Percentiles rank a stretch among this genome's conserved stretches.
These are phyloP conservation scores for Penaeus indicus DNA, from an alignment of 1,140 invertebrate genomes.

Conservation along the genomic window DNA sequence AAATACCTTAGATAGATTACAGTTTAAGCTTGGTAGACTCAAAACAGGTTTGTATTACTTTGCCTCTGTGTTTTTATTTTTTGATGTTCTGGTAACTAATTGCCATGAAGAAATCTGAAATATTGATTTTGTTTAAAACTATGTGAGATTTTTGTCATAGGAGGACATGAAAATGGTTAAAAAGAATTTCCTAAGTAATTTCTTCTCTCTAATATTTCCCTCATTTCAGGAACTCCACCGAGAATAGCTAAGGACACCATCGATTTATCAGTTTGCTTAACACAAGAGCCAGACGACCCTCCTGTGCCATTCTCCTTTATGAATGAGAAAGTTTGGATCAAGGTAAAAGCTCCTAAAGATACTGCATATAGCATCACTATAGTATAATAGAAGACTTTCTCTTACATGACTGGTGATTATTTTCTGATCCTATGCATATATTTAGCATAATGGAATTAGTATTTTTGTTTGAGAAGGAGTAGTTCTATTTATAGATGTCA, in stretches of 20 bases:
- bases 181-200: too few species aligned
- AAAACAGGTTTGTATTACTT: constrained; percentile 80
- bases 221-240: constrained; percentile 84
- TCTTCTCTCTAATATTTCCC: background rate
- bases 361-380: constrained; percentile 48
- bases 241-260: constrained; percentile 82
- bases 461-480: background rate
- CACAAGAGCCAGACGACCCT: constrained; percentile 77
- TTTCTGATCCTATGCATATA: background rate
- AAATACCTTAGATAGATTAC: constrained; percentile 79
- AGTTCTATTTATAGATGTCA: background rate
- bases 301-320: constrained; percentile 90
- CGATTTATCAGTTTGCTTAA: constrained; percentile 77
- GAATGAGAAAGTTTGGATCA: constrained; percentile 85
- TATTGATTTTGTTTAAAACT: too few species aligned
- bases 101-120: too few species aligned
- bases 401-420: background rate
- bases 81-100: too few species aligned
- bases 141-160: too few species aligned
- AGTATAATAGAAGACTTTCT: background rate
- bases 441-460: constrained; percentile 3
- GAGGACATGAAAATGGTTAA: too few species aligned
- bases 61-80: background rate
- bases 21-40: constrained; percentile 86
- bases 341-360: constrained; percentile 70